Conservation (phyloP, 2,797 vertebrate species). For the Harpagifer antarcticus region DNA sequence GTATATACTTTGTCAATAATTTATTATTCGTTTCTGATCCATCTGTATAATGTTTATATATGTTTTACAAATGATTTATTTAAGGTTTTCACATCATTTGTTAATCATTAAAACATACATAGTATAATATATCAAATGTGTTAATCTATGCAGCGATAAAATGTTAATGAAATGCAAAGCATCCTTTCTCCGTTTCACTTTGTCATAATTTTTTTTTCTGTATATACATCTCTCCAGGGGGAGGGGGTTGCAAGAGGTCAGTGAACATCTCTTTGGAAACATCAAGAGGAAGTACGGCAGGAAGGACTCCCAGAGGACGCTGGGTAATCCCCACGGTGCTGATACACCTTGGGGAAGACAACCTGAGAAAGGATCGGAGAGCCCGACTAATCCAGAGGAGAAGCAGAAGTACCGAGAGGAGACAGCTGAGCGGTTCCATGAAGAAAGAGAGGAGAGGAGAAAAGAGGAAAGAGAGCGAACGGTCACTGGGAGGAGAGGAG, state of each 20-base stretch:
- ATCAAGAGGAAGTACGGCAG: conserved; percentile 94
- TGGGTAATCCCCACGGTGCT: conserved; percentile 82
- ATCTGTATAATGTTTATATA: no score
- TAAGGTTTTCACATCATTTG: no score
- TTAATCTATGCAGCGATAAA: not conserved
- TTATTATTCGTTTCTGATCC: no score
- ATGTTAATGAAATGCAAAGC: conserved; percentile 21
- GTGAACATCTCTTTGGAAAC: conserved; percentile 88
- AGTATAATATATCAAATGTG: no score
- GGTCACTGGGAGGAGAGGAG: conserved; percentile 70
- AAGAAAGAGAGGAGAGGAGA: conserved; percentile 78
- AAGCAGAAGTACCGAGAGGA: conserved; percentile 85
- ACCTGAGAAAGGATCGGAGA: conserved; percentile 88
- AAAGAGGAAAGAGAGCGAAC: conserved; percentile 75
- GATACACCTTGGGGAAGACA: conserved; percentile 91
- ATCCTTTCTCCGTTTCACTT: not conserved
- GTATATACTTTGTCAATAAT: no score
- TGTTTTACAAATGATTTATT: no score
- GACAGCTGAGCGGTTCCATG: conserved; percentile 65
- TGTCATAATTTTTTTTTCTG: conserved; percentile 42
- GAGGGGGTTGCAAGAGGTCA: conserved; percentile 86
- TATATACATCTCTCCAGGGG: conserved; percentile 82
- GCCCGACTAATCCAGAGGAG: conserved; percentile 85
- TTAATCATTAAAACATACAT: no score
- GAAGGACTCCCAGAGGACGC: conserved; percentile 89